Percentiles rank a stretch among this genome's conserved stretches.
Conservation (phyloP, 2,797 vertebrate genomes). For the Notoglanidium macrostoma region DNA sequence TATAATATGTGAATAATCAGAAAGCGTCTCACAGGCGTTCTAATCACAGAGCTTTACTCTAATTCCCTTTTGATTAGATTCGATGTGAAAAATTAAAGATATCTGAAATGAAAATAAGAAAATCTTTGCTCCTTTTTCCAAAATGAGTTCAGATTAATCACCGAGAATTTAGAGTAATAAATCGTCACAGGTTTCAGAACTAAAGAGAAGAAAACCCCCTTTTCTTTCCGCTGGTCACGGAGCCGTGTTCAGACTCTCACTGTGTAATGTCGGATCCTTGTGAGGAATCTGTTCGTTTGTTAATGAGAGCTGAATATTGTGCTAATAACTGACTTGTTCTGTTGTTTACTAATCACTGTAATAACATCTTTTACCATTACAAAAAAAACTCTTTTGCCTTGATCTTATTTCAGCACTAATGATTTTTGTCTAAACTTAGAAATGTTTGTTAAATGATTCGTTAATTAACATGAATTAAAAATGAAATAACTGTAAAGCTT, state of each 20-base stretch:
- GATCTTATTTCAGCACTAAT: not conserved
- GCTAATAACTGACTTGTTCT: not conserved
- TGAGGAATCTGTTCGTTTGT: not conserved
- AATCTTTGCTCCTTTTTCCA: not conserved
- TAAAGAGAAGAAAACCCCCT: not conserved
- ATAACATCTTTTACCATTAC: too few relatives aligned
- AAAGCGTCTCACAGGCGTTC: not conserved
- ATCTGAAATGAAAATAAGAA: not conserved
- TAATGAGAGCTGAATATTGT: not conserved
- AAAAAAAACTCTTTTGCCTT: not conserved
- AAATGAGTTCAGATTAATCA: not conserved
- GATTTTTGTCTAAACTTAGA: not conserved
- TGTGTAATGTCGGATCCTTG: not conserved
- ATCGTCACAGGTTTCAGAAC: not conserved
- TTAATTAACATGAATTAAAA: not conserved
- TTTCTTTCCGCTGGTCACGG: too few relatives aligned
- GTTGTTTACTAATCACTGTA: too few relatives aligned
- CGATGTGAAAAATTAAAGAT: not conserved
- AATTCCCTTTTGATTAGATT: conserved; percentile 16
- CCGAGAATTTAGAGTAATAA: not conserved
- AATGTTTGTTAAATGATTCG: not conserved
- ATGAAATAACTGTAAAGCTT: not conserved
- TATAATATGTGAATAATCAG: not conserved
- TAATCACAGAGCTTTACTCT: not conserved
- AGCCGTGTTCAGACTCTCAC: not conserved